Evolutionary conservation across 1,140 invertebrate genomes (phyloP).

Genomic region (Conopomorpha cramerella): DNA sequence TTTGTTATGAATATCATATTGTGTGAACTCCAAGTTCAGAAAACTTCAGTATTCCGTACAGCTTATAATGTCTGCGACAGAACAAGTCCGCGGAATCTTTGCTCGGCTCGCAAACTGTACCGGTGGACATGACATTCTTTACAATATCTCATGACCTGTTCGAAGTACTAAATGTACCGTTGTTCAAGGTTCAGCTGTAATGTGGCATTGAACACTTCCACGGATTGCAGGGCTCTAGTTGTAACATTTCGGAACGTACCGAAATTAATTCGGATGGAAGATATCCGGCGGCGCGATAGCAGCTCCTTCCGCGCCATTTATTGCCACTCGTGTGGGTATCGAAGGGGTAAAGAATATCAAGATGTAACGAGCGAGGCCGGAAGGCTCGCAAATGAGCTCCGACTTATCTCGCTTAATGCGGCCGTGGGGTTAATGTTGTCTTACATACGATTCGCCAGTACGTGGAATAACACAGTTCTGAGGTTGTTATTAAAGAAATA

Average conservation of each 20-base stretch:
- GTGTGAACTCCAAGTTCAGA: no score
- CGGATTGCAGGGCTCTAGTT: no score
- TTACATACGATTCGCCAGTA: conserved; percentile 29
- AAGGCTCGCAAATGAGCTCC: conserved; percentile 59
- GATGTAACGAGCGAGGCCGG: conserved; percentile 55
- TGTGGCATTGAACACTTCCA: no score
- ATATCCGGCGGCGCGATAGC: conserved; percentile 53
- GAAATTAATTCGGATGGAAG: conserved; percentile 61
- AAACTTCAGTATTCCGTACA: no score
- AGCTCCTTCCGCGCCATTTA: conserved; percentile 56
- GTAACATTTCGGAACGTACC: conserved; percentile 40
- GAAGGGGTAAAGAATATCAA: conserved; percentile 60
- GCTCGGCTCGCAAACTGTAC: no score
- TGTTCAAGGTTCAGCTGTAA: no score
- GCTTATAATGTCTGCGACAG: conserved; percentile 50
- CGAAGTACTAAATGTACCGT: no score
- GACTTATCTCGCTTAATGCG: conserved; percentile 57
- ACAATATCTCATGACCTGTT: no score
- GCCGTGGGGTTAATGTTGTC: conserved; percentile 55
- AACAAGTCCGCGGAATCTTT: conserved; percentile 55
- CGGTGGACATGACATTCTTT: no score
- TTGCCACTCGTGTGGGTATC: conserved; percentile 44
- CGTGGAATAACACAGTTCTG: conserved; percentile 6
- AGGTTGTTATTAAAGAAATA: conserved; percentile 40
- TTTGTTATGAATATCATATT: no score